These are phyloP conservation scores for Pantherophis vulpinus DNA, from an alignment of 2,797 vertebrate genomes.

Conservation along the genomic window DNA sequence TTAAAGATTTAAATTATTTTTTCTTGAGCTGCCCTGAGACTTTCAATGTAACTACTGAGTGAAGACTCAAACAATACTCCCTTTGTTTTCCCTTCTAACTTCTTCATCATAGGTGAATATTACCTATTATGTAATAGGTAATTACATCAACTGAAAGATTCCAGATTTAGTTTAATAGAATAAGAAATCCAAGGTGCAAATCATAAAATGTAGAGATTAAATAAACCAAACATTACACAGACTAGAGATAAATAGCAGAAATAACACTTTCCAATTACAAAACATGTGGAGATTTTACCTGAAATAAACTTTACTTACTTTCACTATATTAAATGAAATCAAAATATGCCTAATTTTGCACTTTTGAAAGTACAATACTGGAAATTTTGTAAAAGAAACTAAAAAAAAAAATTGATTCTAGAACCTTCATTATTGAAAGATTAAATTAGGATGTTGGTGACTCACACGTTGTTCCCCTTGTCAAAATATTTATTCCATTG, in stretches of 20 bases:
- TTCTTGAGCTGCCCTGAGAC: background rate
- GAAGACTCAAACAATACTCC: background rate
- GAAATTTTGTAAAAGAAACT: background rate
- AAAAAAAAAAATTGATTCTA: background rate
- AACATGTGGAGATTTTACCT: background rate
- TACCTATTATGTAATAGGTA: background rate
- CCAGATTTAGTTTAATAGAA: background rate
- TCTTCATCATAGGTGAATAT: background rate
- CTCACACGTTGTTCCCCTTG: background rate
- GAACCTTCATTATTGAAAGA: background rate
- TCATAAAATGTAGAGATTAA: background rate
- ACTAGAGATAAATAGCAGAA: background rate
- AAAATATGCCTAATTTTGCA: background rate
- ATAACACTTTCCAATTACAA: background rate
- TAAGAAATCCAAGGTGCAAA: background rate
- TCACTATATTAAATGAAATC: background rate
- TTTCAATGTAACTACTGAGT: background rate
- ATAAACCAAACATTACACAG: background rate
- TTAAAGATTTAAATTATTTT: background rate
- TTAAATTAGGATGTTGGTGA: background rate
- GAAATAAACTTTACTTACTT: background rate
- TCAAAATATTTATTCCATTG: slow-evolving; percentile 1
- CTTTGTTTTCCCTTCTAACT: background rate
- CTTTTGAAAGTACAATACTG: background rate
- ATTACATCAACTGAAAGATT: background rate